Conservation (phyloP, 2,113 vertebrate genomes). For the Phylloscopus trochiloides region DNA sequence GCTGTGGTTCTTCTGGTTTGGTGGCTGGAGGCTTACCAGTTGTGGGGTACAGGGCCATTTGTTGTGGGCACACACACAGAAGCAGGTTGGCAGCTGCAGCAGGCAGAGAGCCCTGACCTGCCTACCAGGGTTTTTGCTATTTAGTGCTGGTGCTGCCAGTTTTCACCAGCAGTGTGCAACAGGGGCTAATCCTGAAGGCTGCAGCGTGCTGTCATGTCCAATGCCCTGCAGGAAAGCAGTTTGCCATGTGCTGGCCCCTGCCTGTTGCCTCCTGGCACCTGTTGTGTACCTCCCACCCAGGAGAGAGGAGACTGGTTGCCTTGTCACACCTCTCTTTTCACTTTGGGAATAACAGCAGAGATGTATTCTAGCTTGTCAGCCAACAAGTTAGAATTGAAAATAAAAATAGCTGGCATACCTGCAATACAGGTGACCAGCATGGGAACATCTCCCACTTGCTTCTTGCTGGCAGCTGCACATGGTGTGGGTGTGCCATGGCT, state of each 20-base stretch:
- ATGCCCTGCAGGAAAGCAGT: neutral
- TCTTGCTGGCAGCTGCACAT: neutral
- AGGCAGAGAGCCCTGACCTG: neutral
- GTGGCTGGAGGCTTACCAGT: neutral
- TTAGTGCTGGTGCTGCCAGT: neutral
- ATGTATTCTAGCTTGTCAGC: neutral
- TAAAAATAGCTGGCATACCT: neutral
- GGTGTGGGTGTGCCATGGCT: neutral
- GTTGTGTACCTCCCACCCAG: neutral
- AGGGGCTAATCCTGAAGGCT: neutral
- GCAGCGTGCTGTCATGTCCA: accelerated
- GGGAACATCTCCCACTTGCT: neutral
- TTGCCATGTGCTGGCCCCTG: accelerated
- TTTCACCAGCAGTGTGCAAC: accelerated
- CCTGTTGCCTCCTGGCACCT: neutral
- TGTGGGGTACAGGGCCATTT: accelerated
- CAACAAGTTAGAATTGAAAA: neutral
- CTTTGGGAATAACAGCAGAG: neutral
- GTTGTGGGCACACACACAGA: accelerated
- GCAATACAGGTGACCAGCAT: neutral
- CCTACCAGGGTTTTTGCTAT: neutral
- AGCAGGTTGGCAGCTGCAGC: neutral
- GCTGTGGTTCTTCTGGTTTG: neutral
- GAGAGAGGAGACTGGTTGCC: neutral
- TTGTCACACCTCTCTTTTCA: neutral